Conservation (phyloP, 2,797 vertebrate species). For the Malacoctenus gilli region DNA sequence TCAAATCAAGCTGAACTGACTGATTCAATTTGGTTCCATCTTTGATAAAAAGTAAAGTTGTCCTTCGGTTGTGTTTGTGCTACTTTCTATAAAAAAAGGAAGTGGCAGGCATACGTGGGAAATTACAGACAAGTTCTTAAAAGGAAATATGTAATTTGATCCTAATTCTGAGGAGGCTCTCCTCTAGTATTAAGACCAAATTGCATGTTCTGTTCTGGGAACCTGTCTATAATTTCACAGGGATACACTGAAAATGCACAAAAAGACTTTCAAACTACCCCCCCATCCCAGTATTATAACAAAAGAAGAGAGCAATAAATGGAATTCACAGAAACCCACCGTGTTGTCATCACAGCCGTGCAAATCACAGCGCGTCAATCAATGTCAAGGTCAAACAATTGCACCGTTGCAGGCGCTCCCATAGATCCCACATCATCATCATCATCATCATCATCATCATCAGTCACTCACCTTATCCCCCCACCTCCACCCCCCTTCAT, state of each 20-base stretch:
- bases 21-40: not conserved
- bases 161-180: not conserved
- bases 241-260: not conserved
- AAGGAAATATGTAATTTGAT: not conserved
- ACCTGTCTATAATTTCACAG: not conserved
- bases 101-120: no score
- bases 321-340: not conserved
- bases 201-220: not conserved
- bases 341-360: constrained; percentile 7
- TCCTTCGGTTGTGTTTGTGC: no score
- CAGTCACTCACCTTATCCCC: not conserved
- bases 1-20: not conserved
- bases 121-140: no score
- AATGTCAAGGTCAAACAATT: constrained; percentile 36
- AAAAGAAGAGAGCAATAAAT: not conserved
- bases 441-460: constrained; percentile 20
- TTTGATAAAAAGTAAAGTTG: not conserved
- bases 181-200: not conserved
- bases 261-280: not conserved
- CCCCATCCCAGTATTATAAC: no score
- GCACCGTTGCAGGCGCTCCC: not conserved
- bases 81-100: no score
- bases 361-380: constrained; percentile 35
- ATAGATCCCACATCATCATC: constrained; percentile 16
- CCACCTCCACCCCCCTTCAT: not conserved